phyloP scores from a whole-genome alignment of 2,888 invertebrate species.

The Lepidochrysops patricia region DNA sequence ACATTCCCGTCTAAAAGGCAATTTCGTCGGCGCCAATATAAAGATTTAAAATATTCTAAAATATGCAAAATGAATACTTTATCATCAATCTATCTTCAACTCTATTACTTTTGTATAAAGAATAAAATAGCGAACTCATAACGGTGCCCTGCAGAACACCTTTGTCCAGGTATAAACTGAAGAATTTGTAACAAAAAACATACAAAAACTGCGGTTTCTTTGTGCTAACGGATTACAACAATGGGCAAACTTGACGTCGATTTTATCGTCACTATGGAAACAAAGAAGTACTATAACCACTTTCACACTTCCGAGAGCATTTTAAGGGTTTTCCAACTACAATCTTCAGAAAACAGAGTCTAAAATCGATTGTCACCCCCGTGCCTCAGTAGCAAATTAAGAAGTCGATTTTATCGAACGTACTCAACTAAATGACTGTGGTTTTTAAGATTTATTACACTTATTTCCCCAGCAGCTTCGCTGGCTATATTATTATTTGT shows the following conservation, averaged over 20 bases:
- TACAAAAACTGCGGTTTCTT: constrained; percentile 59
- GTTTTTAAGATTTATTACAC: neutral
- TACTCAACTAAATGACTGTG: neutral
- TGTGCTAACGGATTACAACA: constrained; percentile 53
- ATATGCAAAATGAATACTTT: constrained; percentile 28
- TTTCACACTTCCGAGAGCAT: constrained; percentile 18
- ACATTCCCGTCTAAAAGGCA: constrained; percentile 8
- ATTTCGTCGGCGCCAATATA: constrained; percentile 35
- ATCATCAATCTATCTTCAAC: constrained; percentile 31
- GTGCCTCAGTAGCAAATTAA: neutral
- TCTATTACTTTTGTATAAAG: constrained; percentile 25
- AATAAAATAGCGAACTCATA: constrained; percentile 13
- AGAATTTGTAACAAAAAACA: constrained; percentile 48
- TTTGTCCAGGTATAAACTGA: constrained; percentile 48
- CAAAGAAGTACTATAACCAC: constrained; percentile 25
- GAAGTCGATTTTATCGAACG: constrained; percentile 2
- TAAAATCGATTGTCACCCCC: neutral
- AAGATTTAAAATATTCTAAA: constrained; percentile 27
- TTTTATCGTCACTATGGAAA: constrained; percentile 53
- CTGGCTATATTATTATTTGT: too few relatives aligned
- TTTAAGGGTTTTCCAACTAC: constrained; percentile 12
- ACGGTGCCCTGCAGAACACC: constrained; percentile 26
- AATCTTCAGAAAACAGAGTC: neutral
- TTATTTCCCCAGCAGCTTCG: neutral
- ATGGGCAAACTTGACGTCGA: constrained; percentile 53